Evolutionary conservation across 2,888 invertebrate genomes (phyloP), one percentile per base, ranked within the genome.

Genomic region (Rhabditoides inermis): DNA sequence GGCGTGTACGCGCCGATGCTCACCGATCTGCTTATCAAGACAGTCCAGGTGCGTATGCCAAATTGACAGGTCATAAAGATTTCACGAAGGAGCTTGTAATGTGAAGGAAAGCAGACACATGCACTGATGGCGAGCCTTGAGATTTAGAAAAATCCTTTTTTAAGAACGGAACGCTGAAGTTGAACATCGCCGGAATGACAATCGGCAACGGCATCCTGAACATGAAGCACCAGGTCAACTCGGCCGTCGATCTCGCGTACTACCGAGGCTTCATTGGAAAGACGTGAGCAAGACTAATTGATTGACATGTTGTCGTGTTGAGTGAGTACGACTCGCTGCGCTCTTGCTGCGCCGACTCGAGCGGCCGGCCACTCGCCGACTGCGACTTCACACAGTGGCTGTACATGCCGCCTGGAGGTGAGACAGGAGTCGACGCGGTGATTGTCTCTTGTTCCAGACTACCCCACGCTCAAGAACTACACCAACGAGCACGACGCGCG

Each of bases 361-460:
- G 49, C 37, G 44, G 50, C 40, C 50, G 50, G 28, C 53, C 62
- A 37, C 50, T 65, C 12, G 58, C 59, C 28, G 60, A 65, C 39
- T 67, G 67, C 47, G 53, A 63, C 39, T 65, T 62, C 50, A 62
- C 67, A 6, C 49, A 68, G 36, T 65, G 50, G 44, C 39, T 59
- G 25, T 45, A 49, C 20, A 40, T 65, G n/a, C 55, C 62, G 22
- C 47, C 47, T 25, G 41, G 44, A 36, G 65, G 63, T n/a, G n/a
- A n/a, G n/a, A n/a, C n/a, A n/a, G n/a, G n/a, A n/a, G n/a, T n/a
- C n/a, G n/a, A n/a, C n/a, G n/a, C n/a, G n/a, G n/a, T n/a, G n/a
- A n/a, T n/a, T n/a, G n/a, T n/a, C n/a, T n/a, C n/a, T n/a, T n/a
- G n/a, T n/a, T n/a, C n/a, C n/a, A n/a, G n/a, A n/a, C n/a, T n/a